A percentile compares a stretch with the other conserved stretches of the same genome.
Conservation (phyloP, 2,888 invertebrate genomes). For the Argynnis bischoffii region DNA sequence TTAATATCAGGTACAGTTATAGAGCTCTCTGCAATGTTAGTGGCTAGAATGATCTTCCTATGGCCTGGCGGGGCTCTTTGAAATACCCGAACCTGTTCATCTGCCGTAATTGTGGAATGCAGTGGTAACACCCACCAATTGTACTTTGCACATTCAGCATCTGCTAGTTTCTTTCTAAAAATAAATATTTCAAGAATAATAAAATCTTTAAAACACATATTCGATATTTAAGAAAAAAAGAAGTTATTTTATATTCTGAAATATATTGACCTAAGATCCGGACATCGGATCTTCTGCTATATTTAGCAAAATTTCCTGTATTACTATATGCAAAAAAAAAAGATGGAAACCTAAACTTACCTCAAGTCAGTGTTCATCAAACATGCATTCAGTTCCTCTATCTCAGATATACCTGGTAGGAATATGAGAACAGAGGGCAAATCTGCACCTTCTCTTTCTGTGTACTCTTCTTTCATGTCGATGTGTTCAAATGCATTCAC, state of each 20-base stretch:
- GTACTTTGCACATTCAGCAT: conserved; percentile 50
- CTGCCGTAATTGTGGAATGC: conserved; percentile 90
- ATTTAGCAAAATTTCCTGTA: too few species aligned
- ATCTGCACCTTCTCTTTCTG: conserved; percentile 52
- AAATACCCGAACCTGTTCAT: conserved; percentile 87
- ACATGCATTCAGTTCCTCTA: conserved; percentile 85
- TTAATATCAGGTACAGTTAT: conserved; percentile 94
- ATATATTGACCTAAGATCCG: too few species aligned
- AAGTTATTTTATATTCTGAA: background rate
- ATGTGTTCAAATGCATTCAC: conserved; percentile 85
- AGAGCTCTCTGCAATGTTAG: conserved; percentile 96
- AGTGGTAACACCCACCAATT: conserved; percentile 84
- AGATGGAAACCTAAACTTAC: conserved; percentile 43
- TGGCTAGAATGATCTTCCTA: conserved; percentile 93
- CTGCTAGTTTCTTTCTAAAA: conserved; percentile 53
- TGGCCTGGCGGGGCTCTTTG: conserved; percentile 81
- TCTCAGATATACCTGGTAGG: conserved; percentile 93
- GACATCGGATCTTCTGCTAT: too few species aligned
- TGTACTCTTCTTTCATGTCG: conserved; percentile 75
- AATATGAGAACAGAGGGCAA: conserved; percentile 91
- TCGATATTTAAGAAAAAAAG: background rate
- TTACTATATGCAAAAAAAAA: too few species aligned
- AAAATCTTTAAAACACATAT: background rate
- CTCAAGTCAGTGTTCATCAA: conserved; percentile 56
- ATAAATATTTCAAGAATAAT: background rate